Conservation (phyloP, 2,888 invertebrate genomes). For the Spialia ferax region DNA sequence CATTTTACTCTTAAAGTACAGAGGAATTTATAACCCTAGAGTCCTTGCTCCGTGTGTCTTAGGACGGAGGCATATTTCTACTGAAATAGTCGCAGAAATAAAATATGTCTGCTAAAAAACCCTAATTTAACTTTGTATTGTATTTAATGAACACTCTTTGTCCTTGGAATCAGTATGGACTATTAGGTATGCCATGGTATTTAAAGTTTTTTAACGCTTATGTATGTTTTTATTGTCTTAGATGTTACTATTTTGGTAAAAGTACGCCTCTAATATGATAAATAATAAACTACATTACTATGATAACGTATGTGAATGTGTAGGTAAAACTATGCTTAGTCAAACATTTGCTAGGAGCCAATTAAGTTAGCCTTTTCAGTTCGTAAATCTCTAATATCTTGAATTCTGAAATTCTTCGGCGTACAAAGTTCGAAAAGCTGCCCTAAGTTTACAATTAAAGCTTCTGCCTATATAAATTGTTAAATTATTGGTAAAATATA, state of each 20-base stretch:
- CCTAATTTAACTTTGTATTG: not conserved
- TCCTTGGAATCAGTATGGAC: not conserved
- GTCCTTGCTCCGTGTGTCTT: slow-evolving; percentile 13
- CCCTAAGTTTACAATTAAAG: slow-evolving; percentile 17
- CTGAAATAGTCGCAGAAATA: slow-evolving; percentile 1
- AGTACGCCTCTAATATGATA: slow-evolving; percentile 1
- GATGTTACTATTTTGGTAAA: slow-evolving; percentile 9
- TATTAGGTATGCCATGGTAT: not conserved
- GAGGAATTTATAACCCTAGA: slow-evolving; percentile 30
- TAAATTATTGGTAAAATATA: not conserved
- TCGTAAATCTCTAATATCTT: no score
- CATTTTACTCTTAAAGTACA: slow-evolving; percentile 22
- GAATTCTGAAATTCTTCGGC: no score
- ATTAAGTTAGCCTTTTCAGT: not conserved
- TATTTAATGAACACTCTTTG: not conserved
- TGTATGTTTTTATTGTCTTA: not conserved
- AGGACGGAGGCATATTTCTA: slow-evolving; percentile 10
- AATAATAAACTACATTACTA: slow-evolving; percentile 5
- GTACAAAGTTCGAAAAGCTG: slow-evolving; percentile 35
- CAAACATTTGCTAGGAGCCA: slow-evolving; percentile 16
- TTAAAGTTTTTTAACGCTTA: not conserved
- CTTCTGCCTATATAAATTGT: not conserved
- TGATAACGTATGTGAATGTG: slow-evolving; percentile 5
- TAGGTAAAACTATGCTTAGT: slow-evolving; percentile 5
- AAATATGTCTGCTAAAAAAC: not conserved